phyloP scores from a whole-genome alignment of 2,888 invertebrate species.

The Xiphydria camelus region DNA sequence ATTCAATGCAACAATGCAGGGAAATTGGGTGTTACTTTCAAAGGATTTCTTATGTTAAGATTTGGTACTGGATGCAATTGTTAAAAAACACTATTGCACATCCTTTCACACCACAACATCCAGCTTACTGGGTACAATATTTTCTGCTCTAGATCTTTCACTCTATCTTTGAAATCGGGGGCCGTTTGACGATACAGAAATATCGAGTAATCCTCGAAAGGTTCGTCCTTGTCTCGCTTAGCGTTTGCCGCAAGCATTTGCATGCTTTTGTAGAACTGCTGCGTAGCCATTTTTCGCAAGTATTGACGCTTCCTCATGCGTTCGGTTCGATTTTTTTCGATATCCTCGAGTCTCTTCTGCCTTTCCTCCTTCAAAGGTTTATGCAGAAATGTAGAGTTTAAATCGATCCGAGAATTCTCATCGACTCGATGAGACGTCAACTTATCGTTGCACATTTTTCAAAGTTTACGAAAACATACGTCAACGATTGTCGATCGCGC shows the following conservation, averaged over 20 bases:
- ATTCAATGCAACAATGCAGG: too few species aligned
- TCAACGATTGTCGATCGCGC: too few species aligned
- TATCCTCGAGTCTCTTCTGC: slow-evolving; percentile 74
- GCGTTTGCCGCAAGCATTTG: slow-evolving; percentile 83
- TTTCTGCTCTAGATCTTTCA: slow-evolving; percentile 78
- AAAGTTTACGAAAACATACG: too few species aligned
- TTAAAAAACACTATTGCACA: too few species aligned
- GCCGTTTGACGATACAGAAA: slow-evolving; percentile 85
- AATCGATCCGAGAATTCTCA: too few species aligned
- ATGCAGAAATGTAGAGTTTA: too few species aligned
- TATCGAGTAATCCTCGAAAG: slow-evolving; percentile 82
- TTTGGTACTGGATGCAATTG: too few species aligned
- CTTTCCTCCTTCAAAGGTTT: slow-evolving; percentile 73
- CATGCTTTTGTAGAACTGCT: slow-evolving; percentile 83
- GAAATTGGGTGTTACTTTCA: too few species aligned
- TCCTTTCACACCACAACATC: slow-evolving; percentile 14
- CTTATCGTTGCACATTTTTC: too few species aligned
- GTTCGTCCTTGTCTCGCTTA: slow-evolving; percentile 65
- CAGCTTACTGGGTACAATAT: slow-evolving; percentile 73
- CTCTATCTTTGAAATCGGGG: slow-evolving; percentile 81
- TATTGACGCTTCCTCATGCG: slow-evolving; percentile 68
- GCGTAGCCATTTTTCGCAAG: slow-evolving; percentile 75
- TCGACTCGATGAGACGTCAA: too few species aligned
- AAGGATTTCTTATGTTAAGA: too few species aligned
- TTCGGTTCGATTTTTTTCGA: slow-evolving; percentile 69